Base-by-base conservation (phyloP, 2,113 vertebrate species). In the Zosterops lateralis region DNA sequence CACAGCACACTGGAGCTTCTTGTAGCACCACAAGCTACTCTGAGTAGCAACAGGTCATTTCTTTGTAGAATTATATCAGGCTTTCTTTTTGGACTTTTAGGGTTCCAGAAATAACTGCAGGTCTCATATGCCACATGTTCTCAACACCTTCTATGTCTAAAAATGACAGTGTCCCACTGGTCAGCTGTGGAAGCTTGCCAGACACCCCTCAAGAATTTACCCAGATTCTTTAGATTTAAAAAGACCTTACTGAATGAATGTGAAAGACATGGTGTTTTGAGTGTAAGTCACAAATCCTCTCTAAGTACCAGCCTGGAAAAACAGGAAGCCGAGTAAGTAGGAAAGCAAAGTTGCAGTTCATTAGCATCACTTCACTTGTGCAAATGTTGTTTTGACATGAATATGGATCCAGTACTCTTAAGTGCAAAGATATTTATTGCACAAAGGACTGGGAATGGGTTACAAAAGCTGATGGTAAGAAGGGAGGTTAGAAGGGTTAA, bases 31-130 rank as follows among this genome's bases (percentile, higher is more conserved):
- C 25, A 65, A 3, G 10, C 13, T 70, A 18, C 12, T 87, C 48
- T 62, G 72, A 75, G 20, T 36, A 74, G 21, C 17, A 78, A 60
- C 16, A 47, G 40, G 21, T 79, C 0, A 9, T 60, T 72, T 90
- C 32, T 42, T 54, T 42, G 38, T 58, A 20, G 38, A 60, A 8
- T 40, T 29, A 14, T 26, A 15, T 17, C 20, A 50, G 32, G 10
- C 14, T 44, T 65, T 66, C 51, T 77, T 47, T 32, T 50, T 0
- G 0, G 1, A 8, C 57, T 78, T 40, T 12, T 42, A 14, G 1
- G 0, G 8, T 54, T 65, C 1, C 3, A 56, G 60, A 87, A 65
- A 28, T 51, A 76, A 24, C 42, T 58, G 36, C 25, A 16, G 6
- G 12, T 93, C 36, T 81, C 12, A 6, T 12, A 20, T 22, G n/a